Evolutionary conservation across 2,888 invertebrate species (phyloP).

Genomic region (Noctua comes): DNA sequence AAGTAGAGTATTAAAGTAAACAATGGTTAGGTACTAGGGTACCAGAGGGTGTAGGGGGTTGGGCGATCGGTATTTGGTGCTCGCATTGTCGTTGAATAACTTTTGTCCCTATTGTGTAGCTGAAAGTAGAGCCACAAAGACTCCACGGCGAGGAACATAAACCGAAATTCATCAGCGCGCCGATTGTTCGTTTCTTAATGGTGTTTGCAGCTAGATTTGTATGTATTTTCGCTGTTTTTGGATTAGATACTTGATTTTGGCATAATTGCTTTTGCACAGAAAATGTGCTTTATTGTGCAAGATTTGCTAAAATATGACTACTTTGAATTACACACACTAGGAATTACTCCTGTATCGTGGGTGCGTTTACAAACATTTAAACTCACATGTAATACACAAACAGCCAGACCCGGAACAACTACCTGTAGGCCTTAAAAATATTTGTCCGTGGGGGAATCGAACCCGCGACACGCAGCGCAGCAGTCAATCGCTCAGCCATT

Average conservation of each 20-base stretch:
- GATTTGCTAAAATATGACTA: not conserved
- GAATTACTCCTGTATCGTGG: no score
- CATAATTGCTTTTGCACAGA: not conserved
- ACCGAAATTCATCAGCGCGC: constrained; percentile 89
- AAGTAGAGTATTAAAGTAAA: constrained; percentile 89
- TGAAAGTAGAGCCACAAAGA: constrained; percentile 90
- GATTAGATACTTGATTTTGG: constrained; percentile 35
- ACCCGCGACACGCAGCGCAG: no score
- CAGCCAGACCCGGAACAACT: no score
- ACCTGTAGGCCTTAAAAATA: no score
- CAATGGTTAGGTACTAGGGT: constrained; percentile 84
- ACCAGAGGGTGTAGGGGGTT: constrained; percentile 77
- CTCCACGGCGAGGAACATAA: constrained; percentile 87
- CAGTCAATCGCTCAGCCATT: no score
- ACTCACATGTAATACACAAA: no score
- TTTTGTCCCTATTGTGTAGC: constrained; percentile 91
- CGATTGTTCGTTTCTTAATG: constrained; percentile 88
- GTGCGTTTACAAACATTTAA: no score
- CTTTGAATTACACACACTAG: not conserved
- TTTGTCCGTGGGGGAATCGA: no score
- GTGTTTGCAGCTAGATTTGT: constrained; percentile 80
- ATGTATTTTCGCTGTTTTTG: constrained; percentile 61
- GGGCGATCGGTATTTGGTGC: constrained; percentile 90
- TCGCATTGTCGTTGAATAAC: constrained; percentile 91
- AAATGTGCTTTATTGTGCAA: not conserved